phyloP scores from a whole-genome alignment of 2,888 invertebrate genomes.

The Athalia rosae region DNA sequence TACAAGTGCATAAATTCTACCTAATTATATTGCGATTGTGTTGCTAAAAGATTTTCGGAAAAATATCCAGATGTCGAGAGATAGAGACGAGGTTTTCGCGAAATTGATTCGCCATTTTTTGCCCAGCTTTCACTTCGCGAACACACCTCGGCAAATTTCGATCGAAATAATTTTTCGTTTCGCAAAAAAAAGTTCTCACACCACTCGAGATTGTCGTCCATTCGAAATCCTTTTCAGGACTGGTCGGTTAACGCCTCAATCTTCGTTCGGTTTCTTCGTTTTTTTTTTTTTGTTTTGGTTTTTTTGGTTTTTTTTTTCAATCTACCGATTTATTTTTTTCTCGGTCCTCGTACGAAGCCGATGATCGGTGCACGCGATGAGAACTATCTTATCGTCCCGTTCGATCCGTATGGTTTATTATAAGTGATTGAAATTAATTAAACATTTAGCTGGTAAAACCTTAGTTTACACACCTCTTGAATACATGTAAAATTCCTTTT shows the following conservation, averaged over 20 bases:
- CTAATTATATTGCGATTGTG: background rate
- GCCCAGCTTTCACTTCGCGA: too few relatives aligned
- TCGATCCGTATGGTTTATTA: constrained; percentile 48
- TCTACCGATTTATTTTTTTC: too few relatives aligned
- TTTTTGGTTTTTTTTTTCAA: too few relatives aligned
- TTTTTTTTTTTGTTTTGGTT: too few relatives aligned
- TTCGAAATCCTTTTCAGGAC: too few relatives aligned
- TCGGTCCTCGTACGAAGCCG: background rate
- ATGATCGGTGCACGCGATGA: background rate
- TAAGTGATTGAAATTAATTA: constrained; percentile 60
- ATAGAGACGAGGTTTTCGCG: background rate
- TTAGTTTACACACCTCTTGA: constrained; percentile 48
- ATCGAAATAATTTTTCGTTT: background rate
- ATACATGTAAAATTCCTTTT: constrained; percentile 49
- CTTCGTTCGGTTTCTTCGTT: too few relatives aligned
- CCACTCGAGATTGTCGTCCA: too few relatives aligned
- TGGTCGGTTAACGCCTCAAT: too few relatives aligned
- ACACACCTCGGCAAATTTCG: too few relatives aligned
- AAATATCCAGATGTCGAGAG: background rate
- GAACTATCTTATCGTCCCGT: too few relatives aligned
- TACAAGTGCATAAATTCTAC: too few relatives aligned
- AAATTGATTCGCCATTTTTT: too few relatives aligned
- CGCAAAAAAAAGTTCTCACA: background rate
- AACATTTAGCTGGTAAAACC: constrained; percentile 59
- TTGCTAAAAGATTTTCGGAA: background rate